A percentile compares a stretch with the other conserved stretches of the same genome.
phyloP scores from a whole-genome alignment of 1,140 invertebrate genomes.

The Gonatopus flavifemur region DNA sequence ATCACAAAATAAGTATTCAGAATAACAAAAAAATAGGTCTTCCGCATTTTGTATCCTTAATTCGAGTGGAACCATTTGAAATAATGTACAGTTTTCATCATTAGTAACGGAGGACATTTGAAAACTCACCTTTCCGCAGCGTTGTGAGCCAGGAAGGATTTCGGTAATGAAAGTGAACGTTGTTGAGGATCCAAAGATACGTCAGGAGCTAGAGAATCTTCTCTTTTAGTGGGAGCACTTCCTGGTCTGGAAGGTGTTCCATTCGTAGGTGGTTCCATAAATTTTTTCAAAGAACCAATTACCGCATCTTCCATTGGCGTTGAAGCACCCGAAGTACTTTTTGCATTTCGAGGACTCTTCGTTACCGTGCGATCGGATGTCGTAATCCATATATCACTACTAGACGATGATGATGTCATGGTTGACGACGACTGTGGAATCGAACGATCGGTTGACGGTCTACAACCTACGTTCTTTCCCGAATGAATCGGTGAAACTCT shows the following conservation, averaged over 20 bases:
- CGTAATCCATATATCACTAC: constrained; percentile 62
- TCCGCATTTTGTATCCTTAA: too few species aligned
- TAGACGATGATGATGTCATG: constrained; percentile 57
- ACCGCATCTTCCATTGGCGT: constrained; percentile 57
- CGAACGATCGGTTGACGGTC: constrained; percentile 39
- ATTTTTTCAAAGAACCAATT: constrained; percentile 42
- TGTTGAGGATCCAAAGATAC: constrained; percentile 57
- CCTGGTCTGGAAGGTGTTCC: constrained; percentile 57
- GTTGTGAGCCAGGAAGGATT: constrained; percentile 63
- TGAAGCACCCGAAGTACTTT: constrained; percentile 59
- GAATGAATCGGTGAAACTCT: constrained; percentile 53
- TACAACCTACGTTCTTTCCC: constrained; percentile 33
- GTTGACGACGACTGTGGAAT: constrained; percentile 42
- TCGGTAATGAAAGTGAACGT: constrained; percentile 65
- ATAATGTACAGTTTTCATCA: too few species aligned
- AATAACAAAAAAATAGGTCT: too few species aligned
- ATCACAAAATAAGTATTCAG: too few species aligned
- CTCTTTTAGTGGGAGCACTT: constrained; percentile 57
- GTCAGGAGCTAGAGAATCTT: constrained; percentile 39
- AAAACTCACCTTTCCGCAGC: constrained; percentile 41
- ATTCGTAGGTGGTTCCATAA: constrained; percentile 45
- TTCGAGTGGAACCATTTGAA: too few species aligned
- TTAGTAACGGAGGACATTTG: too few species aligned
- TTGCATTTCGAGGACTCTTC: constrained; percentile 55
- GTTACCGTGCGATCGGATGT: constrained; percentile 58